phyloP scores from a whole-genome alignment of 2,113 vertebrate species.

The Leptobrachium ailaonicum region DNA sequence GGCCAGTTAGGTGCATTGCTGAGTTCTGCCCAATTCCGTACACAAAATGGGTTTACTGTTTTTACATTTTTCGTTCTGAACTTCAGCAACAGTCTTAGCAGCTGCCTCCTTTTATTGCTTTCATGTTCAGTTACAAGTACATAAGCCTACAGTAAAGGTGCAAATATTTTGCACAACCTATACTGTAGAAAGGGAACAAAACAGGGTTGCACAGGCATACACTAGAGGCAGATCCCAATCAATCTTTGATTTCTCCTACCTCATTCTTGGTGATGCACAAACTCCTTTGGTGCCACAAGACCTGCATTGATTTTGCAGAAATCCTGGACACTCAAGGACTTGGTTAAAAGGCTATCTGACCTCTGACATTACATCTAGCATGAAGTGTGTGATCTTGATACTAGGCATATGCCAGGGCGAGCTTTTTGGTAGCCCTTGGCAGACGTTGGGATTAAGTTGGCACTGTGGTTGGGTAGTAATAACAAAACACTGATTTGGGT shows the following conservation, averaged over 20 bases:
- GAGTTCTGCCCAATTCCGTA: slow-evolving; percentile 71
- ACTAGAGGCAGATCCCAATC: slow-evolving; percentile 39
- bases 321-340: slow-evolving; percentile 32
- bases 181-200: slow-evolving; percentile 59
- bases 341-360: slow-evolving; percentile 74
- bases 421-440: not conserved
- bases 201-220: slow-evolving; percentile 40
- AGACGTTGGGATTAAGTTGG: slow-evolving; percentile 34
- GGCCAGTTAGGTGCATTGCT: slow-evolving; percentile 69
- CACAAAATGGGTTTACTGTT: slow-evolving; percentile 42
- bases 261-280: slow-evolving; percentile 82
- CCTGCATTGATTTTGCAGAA: slow-evolving; percentile 30
- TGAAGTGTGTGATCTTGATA: slow-evolving; percentile 76
- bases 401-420: slow-evolving; percentile 65
- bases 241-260: slow-evolving; percentile 67
- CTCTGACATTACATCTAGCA: slow-evolving; percentile 68
- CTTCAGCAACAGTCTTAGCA: slow-evolving; percentile 76
- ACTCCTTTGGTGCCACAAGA: slow-evolving; percentile 51
- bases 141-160: slow-evolving; percentile 55
- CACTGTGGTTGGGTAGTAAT: slow-evolving; percentile 12
- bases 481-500: not conserved
- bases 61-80: slow-evolving; percentile 67
- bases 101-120: slow-evolving; percentile 73
- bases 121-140: slow-evolving; percentile 72
- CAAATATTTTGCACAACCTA: slow-evolving; percentile 68